Conservation (phyloP, 2,797 vertebrate species). For the Aphelocoma californica region DNA sequence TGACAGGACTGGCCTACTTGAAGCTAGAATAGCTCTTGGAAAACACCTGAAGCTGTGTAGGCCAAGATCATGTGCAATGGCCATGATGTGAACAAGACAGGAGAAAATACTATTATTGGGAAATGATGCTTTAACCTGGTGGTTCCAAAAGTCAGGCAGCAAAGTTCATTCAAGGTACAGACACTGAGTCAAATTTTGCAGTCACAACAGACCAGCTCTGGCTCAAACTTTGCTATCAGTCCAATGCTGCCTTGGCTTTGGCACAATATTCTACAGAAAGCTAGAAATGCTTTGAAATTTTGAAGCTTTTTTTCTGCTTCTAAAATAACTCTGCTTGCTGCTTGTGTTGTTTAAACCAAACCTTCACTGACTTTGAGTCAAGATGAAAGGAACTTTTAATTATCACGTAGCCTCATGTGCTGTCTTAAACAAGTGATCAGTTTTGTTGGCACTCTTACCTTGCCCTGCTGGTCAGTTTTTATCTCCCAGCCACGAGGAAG, state of each 20-base stretch:
- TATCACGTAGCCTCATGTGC: neutral
- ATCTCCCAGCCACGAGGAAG: conserved; percentile 97
- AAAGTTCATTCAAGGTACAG: neutral
- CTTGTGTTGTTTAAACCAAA: neutral
- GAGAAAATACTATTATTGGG: neutral
- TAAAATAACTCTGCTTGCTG: neutral
- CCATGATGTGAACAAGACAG: neutral
- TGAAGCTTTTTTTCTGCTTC: neutral
- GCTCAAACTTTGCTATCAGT: neutral
- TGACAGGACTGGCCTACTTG: neutral
- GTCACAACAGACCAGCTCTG: neutral
- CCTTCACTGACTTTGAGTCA: neutral
- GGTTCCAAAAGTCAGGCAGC: neutral
- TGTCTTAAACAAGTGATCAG: neutral
- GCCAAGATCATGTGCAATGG: neutral
- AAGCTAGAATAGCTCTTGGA: neutral
- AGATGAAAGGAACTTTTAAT: neutral
- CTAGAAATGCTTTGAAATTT: neutral
- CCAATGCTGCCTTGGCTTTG: neutral
- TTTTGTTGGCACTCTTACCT: conserved; percentile 76
- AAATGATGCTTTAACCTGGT: neutral
- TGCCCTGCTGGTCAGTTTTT: conserved; percentile 95
- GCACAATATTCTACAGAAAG: neutral
- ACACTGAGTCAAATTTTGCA: neutral
- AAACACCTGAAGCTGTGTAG: neutral